Evolutionary conservation across 2,888 invertebrate genomes (phyloP).

Genomic region (Meiosimyza decipiens): DNA sequence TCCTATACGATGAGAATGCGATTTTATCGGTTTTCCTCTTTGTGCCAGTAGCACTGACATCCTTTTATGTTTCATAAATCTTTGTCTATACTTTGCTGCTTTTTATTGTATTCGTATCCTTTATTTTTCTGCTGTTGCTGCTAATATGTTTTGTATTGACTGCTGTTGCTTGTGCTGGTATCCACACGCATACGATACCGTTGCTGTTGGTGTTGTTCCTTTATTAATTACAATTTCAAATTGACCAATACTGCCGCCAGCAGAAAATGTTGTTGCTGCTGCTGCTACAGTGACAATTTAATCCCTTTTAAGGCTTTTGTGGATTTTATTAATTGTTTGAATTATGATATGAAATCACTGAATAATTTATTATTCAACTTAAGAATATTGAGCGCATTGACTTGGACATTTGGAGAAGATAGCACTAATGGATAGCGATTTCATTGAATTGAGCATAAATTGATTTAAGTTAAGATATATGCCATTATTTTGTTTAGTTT

Average conservation of each 20-base stretch:
- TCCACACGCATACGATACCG: too few species aligned
- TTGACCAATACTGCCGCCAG: too few species aligned
- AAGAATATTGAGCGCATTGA: too few species aligned
- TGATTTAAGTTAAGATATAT: too few species aligned
- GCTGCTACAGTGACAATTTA: conserved; percentile 1
- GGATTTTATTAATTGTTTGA: conserved; percentile 18
- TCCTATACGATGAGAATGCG: not conserved
- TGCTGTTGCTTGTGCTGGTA: too few species aligned
- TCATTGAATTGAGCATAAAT: too few species aligned
- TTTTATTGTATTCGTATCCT: not conserved
- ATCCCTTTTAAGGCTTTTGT: conserved; percentile 10
- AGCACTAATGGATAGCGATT: too few species aligned
- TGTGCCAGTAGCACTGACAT: not conserved
- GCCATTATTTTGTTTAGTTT: too few species aligned
- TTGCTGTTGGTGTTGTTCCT: not conserved
- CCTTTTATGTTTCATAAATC: conserved; percentile 20
- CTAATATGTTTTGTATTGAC: too few species aligned
- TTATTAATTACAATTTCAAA: not conserved
- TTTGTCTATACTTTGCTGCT: not conserved
- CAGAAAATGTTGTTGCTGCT: not conserved
- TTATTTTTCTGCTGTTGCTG: not conserved
- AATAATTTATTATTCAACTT: not conserved
- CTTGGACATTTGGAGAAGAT: too few species aligned
- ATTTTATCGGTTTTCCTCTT: not conserved
- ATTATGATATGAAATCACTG: conserved; percentile 18